Base-by-base conservation (phyloP, 2,888 invertebrate species). In the Nephrocerus scutellatus region DNA sequence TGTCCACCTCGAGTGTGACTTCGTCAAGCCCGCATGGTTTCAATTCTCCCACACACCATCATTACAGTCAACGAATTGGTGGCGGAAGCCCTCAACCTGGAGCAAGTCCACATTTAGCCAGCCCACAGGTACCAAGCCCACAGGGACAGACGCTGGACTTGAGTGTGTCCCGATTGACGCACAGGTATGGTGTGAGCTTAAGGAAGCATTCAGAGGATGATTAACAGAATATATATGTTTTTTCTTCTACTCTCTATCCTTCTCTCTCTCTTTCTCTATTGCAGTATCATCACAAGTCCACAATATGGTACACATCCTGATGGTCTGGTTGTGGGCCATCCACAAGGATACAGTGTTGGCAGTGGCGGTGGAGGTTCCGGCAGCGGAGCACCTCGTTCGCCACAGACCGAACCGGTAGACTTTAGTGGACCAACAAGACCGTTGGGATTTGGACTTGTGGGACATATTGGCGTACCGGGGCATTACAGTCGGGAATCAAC, bases 81-180 rank as follows among this genome's bases (percentile, higher is more conserved):
- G 83, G 84, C 55, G 64, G 63, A 14, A 85, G 85, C 68, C 87
- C 87, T 51, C 86, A 84, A 68, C 85, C 86, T 43, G 86, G 86
- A 53, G 82, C 86, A 50, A 87, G 86, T 70, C 88, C 88, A 49
- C 81, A 82, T 63, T 80, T 85, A 52, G 82, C 86, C 61, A 87
- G 87, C 72, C 87, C 87, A 50, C 86, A 87, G 74, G 87, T 87
- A 71, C 87, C 88, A 61, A 88, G 87, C 73, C 88, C 88, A 48
- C 88, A 88, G 73, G 88, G 88, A 57, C 88, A 89, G 70, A 88
- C 88, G 57, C 75, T 88, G 68, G 88, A 89, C 74, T 79, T 88
- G 67, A 87, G 87, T 70, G 87, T 89, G 56, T 86, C 84, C 70
- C 77, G 86, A 70, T 77, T 87, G 69, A 80, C 82, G 65, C 85